A percentile compares a stretch with the other conserved stretches of the same genome.
Conservation (phyloP, 2,113 vertebrate genomes). For the Rhinopomastus cyanomelas region DNA sequence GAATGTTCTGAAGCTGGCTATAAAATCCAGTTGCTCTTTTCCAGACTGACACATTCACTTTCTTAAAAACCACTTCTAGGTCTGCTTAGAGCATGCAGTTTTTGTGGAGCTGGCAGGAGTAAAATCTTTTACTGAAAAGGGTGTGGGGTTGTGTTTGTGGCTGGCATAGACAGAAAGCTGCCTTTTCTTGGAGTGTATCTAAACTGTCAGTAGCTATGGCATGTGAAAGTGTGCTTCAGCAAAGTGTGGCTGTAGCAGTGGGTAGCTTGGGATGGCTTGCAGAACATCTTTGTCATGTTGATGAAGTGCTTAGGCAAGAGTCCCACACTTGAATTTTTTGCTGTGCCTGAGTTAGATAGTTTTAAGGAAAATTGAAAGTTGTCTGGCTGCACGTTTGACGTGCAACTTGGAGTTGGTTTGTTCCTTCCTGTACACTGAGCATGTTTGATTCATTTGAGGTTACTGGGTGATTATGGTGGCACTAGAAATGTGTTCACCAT, state of each 20-base stretch:
- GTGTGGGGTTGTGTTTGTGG: neutral
- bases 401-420: neutral
- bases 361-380: neutral
- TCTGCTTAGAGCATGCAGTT: neutral
- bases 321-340: neutral
- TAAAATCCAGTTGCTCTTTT: neutral
- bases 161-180: neutral
- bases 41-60: neutral
- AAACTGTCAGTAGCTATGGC: neutral
- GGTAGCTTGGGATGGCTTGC: neutral
- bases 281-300: neutral
- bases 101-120: neutral
- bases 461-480: neutral
- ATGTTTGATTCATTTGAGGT: neutral
- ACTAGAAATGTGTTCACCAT: neutral
- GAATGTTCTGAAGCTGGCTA: neutral
- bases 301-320: neutral
- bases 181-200: neutral
- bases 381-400: neutral
- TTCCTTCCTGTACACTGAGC: rapidly evolving
- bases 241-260: neutral
- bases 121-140: neutral
- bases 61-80: neutral
- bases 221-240: neutral
- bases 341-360: neutral